These are phyloP conservation scores for Natator depressus DNA, from an alignment of 2,113 vertebrate species.

Conservation along the genomic window DNA sequence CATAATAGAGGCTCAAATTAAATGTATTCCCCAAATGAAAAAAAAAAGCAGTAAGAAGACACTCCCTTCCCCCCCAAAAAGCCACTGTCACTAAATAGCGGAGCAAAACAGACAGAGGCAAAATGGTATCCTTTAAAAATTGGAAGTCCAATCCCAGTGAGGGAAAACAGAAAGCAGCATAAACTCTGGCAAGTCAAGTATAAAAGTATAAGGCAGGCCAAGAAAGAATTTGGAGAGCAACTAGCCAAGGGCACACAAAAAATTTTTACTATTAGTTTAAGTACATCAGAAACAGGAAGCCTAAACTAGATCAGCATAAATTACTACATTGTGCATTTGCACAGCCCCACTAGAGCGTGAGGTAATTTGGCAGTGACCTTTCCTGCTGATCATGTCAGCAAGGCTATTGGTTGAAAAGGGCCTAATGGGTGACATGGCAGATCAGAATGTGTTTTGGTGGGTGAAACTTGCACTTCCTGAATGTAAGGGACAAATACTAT, in stretches of 20 bases:
- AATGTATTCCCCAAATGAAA: not conserved
- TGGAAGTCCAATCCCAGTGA: too few relatives aligned
- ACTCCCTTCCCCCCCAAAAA: not conserved
- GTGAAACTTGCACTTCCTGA: not conserved
- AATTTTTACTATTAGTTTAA: too few relatives aligned
- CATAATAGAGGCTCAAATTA: not conserved
- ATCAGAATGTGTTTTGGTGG: not conserved
- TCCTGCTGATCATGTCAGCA: slow-evolving; percentile 11
- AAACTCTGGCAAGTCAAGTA: not conserved
- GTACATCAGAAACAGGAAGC: not conserved
- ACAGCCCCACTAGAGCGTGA: slow-evolving; percentile 35
- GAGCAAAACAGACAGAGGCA: not conserved
- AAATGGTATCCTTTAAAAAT: too few relatives aligned
- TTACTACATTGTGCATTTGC: slow-evolving; percentile 41
- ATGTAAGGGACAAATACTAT: not conserved
- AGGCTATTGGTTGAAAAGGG: not conserved
- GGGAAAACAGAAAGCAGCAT: not conserved
- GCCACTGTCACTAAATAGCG: not conserved
- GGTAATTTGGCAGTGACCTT: slow-evolving; percentile 59
- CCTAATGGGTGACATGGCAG: not conserved
- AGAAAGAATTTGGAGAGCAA: not conserved
- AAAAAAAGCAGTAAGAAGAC: not conserved
- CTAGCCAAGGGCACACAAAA: not conserved
- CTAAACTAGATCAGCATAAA: slow-evolving; percentile 64
- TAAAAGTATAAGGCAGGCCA: not conserved